Base-by-base conservation (phyloP, 2,888 invertebrate genomes). In the Phalangium opilio region DNA sequence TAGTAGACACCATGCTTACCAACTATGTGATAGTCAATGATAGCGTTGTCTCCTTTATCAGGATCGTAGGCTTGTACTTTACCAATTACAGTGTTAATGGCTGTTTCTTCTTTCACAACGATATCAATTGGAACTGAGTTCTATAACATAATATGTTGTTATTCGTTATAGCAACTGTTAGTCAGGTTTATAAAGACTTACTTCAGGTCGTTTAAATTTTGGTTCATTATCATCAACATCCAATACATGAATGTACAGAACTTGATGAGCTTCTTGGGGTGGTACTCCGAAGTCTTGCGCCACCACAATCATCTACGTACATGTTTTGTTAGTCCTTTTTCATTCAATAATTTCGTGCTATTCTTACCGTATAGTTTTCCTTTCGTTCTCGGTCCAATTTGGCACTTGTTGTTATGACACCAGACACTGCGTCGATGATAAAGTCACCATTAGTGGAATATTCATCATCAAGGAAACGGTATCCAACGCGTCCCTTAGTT, bases 181-280 rank as follows among this genome's bases (percentile, higher is more conserved):
- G n/a, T n/a, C n/a, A n/a, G n/a, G n/a, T 27, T 27, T 27, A 7
- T 27, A 27, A 27, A 27, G 7, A 45, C 20, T 48, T 45, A 53
- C 82, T 58, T 77, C 65, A 51, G 73, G 76, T 50, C 83, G 68
- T 8, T 69, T 70, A 57, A 85, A 83, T 49, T 75, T 72, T 0
- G 84, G 83, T 53, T 76, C 75, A 59, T 84, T 82, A 60, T 85
- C 84, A 60, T 85, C 84, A 11, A 82, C 75, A 58, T 85, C 84
- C 2, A 75, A 70, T 0, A 83, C 71, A 43, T 71, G 68, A 0
- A 85, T 76, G 42, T 74, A 75, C 0, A 83, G 70, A 1, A 82
- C 75, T 44, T 81, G 70, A 0, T 81, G 79, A 1, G 77, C 75
- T 52, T 79, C 79, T 51, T 83, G 83, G 11, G 79, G 77, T 0